Conservation (phyloP, 1,140 invertebrate species). For the Patella vulgata region DNA sequence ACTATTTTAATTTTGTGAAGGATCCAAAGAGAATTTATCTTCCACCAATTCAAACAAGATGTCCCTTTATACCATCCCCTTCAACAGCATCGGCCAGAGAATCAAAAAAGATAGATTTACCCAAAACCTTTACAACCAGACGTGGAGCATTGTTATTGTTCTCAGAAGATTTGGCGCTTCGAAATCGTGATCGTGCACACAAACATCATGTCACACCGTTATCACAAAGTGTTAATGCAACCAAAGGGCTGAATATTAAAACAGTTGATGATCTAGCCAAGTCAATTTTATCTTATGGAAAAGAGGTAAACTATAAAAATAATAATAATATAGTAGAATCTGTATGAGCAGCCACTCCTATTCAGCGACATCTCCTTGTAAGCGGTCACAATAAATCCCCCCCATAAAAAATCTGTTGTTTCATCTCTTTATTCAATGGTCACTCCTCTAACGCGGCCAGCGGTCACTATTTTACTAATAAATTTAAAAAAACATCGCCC, state of each 20-base stretch:
- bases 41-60: slow-evolving; percentile 37
- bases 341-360: no score
- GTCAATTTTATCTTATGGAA: slow-evolving; percentile 62
- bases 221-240: slow-evolving; percentile 3
- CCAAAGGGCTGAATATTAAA: slow-evolving; percentile 23
- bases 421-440: no score
- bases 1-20: slow-evolving; percentile 61
- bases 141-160: slow-evolving; percentile 66
- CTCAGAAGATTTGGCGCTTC: slow-evolving; percentile 61
- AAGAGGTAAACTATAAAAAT: slow-evolving; percentile 31
- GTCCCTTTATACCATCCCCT: slow-evolving; percentile 16
- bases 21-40: slow-evolving; percentile 41
- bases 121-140: slow-evolving; percentile 65
- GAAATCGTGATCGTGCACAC: slow-evolving; percentile 16
- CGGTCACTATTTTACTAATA: no score
- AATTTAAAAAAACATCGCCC: no score
- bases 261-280: slow-evolving; percentile 65
- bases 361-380: no score
- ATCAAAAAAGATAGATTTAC: slow-evolving; percentile 47
- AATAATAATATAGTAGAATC: no score
- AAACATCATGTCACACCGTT: not conserved
- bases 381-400: no score
- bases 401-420: no score
- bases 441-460: no score
- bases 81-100: slow-evolving; percentile 27